phyloP scores from a whole-genome alignment of 2,888 invertebrate species.

The Schizotus pectinicornis region DNA sequence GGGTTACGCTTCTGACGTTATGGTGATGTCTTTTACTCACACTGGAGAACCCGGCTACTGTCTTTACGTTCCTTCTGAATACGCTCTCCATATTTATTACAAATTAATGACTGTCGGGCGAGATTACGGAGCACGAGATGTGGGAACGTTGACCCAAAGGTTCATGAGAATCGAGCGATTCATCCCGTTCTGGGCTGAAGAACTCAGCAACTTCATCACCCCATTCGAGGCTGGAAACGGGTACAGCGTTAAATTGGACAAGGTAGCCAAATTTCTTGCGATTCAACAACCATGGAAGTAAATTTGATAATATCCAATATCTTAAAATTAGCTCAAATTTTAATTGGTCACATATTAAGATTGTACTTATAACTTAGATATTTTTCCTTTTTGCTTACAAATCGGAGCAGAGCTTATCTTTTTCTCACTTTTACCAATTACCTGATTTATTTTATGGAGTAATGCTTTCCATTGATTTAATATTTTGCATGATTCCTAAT shows the following conservation, averaged over 20 bases:
- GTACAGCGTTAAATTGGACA: constrained; percentile 66
- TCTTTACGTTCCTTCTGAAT: constrained; percentile 74
- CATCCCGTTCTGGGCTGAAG: constrained; percentile 76
- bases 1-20: constrained; percentile 72
- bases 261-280: constrained; percentile 42
- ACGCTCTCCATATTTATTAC: constrained; percentile 76
- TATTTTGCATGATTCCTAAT: constrained; percentile 38
- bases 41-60: constrained; percentile 76
- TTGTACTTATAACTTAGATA: no score
- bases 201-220: constrained; percentile 66
- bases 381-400: no score
- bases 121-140: constrained; percentile 72
- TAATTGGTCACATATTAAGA: no score
- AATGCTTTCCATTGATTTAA: no score
- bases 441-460: no score
- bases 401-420: no score
- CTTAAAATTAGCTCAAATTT: no score
- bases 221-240: constrained; percentile 70
- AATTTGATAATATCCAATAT: no score
- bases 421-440: no score
- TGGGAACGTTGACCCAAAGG: constrained; percentile 70
- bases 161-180: constrained; percentile 73
- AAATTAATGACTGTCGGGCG: constrained; percentile 68
- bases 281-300: no score
- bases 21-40: constrained; percentile 74